These are phyloP conservation scores for Notodonta ziczac DNA, from an alignment of 2,888 invertebrate genomes.

Conservation along the genomic window DNA sequence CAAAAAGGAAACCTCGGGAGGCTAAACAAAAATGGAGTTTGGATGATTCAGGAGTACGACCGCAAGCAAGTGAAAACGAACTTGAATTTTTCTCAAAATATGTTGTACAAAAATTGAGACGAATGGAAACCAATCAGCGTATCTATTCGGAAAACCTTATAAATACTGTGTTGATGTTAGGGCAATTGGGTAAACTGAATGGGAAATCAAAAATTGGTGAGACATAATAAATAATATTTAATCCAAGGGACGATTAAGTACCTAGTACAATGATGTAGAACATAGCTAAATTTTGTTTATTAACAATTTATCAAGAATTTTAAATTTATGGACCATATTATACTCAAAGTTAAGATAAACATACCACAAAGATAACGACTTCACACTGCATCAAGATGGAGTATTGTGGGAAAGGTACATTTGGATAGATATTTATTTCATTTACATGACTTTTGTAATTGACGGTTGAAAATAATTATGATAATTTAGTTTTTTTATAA, in stretches of 20 bases:
- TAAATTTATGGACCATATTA: constrained; percentile 22
- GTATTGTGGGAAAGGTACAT: not conserved
- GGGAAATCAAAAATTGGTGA: constrained; percentile 75
- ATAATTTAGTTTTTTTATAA: not conserved
- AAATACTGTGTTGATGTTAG: constrained; percentile 79
- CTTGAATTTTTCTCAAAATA: constrained; percentile 79
- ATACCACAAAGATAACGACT: not conserved
- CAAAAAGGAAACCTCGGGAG: constrained; percentile 55
- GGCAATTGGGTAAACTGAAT: constrained; percentile 72
- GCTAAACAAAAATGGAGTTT: constrained; percentile 59
- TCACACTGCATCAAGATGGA: not conserved
- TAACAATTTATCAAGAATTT: constrained; percentile 28
- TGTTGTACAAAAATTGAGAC: constrained; percentile 76
- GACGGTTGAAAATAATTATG: not conserved
- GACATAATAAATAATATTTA: constrained; percentile 39
- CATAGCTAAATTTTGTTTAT: constrained; percentile 35
- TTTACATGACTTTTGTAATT: not conserved
- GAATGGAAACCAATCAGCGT: constrained; percentile 79
- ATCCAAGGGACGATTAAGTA: not conserved
- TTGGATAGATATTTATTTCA: not conserved
- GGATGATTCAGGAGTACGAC: constrained; percentile 48
- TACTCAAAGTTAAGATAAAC: constrained; percentile 14
- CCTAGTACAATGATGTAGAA: constrained; percentile 30
- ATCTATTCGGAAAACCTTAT: constrained; percentile 80
- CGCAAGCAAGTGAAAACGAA: constrained; percentile 68